Evolutionary conservation across 64 coral and sea anemone species (phyloP).

Genomic region (Montipora capricornis): DNA sequence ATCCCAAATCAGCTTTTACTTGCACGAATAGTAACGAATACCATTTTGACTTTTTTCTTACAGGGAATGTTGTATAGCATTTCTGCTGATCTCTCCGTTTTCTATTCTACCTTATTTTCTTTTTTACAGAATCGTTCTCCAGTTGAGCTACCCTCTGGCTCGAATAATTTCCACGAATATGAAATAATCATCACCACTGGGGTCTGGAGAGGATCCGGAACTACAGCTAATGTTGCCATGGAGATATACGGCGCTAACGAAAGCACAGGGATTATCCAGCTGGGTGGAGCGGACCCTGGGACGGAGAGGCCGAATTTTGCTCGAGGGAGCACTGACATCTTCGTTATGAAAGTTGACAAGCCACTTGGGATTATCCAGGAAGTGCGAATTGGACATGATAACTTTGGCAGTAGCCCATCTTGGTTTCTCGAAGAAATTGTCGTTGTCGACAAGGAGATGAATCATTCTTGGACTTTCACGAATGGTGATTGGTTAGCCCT

Average conservation of each 20-base stretch:
- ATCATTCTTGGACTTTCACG: constrained; percentile 1
- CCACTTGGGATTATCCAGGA: constrained; percentile 31
- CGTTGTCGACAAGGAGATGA: constrained; percentile 22
- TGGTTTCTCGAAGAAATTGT: constrained; percentile 67
- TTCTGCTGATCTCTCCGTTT: too few species aligned
- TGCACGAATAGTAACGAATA: too few species aligned
- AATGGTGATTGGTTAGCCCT: constrained; percentile 36
- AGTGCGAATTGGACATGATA: constrained; percentile 64
- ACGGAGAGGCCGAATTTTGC: background rate
- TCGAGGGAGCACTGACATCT: constrained; percentile 41
- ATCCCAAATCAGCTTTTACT: too few species aligned
- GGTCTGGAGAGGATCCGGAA: constrained; percentile 70
- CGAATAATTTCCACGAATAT: constrained; percentile 45
- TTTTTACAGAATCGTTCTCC: background rate
- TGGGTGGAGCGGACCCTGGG: background rate
- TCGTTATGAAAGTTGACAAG: constrained; percentile 52
- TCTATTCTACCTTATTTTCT: background rate
- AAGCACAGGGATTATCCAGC: constrained; percentile 48
- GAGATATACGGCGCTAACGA: constrained; percentile 53
- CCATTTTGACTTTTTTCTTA: too few species aligned
- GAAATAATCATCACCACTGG: constrained; percentile 70
- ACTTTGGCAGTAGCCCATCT: constrained; percentile 36
- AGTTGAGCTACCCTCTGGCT: background rate
- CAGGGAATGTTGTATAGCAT: too few species aligned
- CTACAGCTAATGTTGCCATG: constrained; percentile 62